phyloP scores from a whole-genome alignment of 2,797 vertebrate genomes.

The Rhinella marina region DNA sequence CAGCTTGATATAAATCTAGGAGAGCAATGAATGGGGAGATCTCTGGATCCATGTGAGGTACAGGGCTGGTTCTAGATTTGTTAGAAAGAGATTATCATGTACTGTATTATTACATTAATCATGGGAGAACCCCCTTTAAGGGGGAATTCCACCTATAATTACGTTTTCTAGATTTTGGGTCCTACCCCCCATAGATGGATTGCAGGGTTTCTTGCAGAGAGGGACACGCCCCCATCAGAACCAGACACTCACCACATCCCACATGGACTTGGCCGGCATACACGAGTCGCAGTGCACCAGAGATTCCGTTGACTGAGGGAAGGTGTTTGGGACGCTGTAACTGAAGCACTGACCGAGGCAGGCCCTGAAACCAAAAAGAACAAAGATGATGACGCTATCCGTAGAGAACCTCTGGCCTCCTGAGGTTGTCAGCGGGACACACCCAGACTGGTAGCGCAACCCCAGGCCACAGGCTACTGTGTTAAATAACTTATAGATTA shows the following conservation, averaged over 20 bases:
- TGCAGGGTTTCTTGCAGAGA: no score
- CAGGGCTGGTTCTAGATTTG: no score
- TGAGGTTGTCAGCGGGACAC: background rate
- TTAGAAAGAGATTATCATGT: no score
- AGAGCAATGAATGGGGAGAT: no score
- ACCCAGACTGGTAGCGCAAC: background rate
- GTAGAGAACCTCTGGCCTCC: no score
- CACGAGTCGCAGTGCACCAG: slow-evolving; percentile 98
- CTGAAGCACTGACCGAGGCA: slow-evolving; percentile 98
- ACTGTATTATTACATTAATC: no score
- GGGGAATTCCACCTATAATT: background rate
- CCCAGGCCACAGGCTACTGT: no score
- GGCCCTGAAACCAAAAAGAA: slow-evolving; percentile 75
- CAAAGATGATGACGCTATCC: background rate
- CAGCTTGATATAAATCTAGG: no score
- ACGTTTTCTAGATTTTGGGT: background rate
- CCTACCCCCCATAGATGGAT: background rate
- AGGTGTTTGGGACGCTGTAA: slow-evolving; percentile 98
- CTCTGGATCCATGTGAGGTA: no score
- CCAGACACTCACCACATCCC: slow-evolving; percentile 93
- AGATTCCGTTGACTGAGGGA: slow-evolving; percentile 96
- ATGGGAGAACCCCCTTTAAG: no score
- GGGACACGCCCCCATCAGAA: background rate
- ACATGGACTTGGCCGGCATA: slow-evolving; percentile 95
- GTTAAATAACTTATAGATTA: background rate